Evolutionary conservation across 2,888 invertebrate genomes (phyloP), one percentile per base, ranked within the genome.

Genomic region (Meloe dianella): DNA sequence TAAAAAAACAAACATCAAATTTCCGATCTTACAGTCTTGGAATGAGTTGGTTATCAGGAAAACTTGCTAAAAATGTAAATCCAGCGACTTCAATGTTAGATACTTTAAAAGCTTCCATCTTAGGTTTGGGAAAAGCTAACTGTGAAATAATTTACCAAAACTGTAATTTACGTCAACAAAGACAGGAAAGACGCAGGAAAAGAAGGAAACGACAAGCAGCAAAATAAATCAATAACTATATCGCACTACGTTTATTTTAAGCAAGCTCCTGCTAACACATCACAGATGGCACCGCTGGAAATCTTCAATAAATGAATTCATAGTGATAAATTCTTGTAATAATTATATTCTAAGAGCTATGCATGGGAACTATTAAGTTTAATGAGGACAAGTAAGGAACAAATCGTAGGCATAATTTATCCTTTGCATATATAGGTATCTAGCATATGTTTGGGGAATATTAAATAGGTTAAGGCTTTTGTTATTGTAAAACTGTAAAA

Each of bases 1-100:
- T 2, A 32, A n/a, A 24, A 17, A 24, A 64, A 29, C 4, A 32
- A n/a, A 24, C 1, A 14, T 14, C 30, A 27, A 51, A 30, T 57
- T 58, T 54, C 17, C 29, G 24, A 67, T 69, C 73, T 83, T 82
- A n/a, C 82, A 92, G 92, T 78, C 86, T 91, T 68, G 92, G 91
- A n/a, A 88, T 92, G 82, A 91, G 92, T 67, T 93, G 92, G 92
- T 81, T 90, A 8, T 89, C 90, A 0, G 89, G 91, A 0, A 84
- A 84, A 72, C 73, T 88, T 47, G 72, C 83, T 20, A 79, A 78
- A 64, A 79, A 76, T 67, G 71, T 81, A 58, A 77, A 83, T 32
- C 79, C 83, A 12, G 84, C 85, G 77, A 83, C 86, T 61, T 84
- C 86, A 66, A 87, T 85, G 84, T 76, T 89, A 70, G 86, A 87